phyloP scores from a whole-genome alignment of 2,888 invertebrate genomes.

The Cephonodes hylas region DNA sequence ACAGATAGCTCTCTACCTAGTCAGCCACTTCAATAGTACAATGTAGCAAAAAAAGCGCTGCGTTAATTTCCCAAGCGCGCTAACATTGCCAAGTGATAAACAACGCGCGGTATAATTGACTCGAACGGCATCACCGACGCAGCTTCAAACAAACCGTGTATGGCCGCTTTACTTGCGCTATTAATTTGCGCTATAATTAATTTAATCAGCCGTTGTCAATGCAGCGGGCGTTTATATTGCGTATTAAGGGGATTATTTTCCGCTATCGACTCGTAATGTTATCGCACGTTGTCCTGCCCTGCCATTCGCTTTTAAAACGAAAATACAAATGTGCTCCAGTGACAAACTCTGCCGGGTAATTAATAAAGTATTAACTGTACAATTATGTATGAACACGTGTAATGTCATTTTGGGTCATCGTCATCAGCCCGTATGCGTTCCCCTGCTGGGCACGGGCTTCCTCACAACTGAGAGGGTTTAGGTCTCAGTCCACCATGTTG shows the following conservation, averaged over 20 bases:
- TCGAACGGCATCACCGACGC: neutral
- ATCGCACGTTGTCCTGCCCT: slow-evolving; percentile 40
- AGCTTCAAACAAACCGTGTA: neutral
- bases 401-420: neutral
- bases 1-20: neutral
- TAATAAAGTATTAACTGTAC: neutral
- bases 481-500: too few species aligned
- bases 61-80: too few species aligned
- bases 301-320: slow-evolving; percentile 15
- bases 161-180: slow-evolving; percentile 22
- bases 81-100: neutral
- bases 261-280: slow-evolving; percentile 44
- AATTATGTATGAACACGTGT: neutral
- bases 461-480: too few species aligned
- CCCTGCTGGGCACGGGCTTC: too few species aligned
- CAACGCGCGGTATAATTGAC: neutral
- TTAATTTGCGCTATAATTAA: slow-evolving; percentile 38
- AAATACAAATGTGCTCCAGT: neutral
- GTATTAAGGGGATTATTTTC: slow-evolving; percentile 45
- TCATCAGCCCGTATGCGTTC: too few species aligned
- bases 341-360: neutral
- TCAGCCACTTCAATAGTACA: neutral
- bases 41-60: neutral
- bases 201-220: slow-evolving; percentile 42
- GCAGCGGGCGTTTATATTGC: slow-evolving; percentile 45